A percentile compares a stretch with the other conserved stretches of the same genome.
Evolutionary conservation across 2,888 invertebrate genomes (phyloP).

Genomic region (Nysson spinosus): DNA sequence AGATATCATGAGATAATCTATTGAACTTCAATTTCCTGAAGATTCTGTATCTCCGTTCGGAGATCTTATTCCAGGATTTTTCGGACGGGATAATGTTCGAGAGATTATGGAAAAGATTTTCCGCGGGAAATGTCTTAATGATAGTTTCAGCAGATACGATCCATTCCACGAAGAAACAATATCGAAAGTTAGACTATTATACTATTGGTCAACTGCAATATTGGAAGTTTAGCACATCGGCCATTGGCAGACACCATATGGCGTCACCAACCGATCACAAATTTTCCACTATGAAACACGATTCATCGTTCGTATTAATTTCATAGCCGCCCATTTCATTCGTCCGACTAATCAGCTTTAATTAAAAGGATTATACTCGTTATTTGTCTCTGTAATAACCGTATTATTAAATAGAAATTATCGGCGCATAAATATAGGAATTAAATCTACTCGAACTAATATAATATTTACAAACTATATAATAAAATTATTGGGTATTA

Average conservation of each 20-base stretch:
- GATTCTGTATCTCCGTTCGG: too few species aligned
- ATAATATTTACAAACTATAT: too few species aligned
- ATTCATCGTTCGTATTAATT: conserved; percentile 26
- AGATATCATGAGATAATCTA: too few species aligned
- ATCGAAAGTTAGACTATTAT: conserved; percentile 26
- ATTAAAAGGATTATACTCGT: conserved; percentile 46
- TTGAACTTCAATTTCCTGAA: conserved; percentile 9
- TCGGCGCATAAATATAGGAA: too few species aligned
- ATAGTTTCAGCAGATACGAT: neutral
- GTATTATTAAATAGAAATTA: neutral
- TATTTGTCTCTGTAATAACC: conserved; percentile 13
- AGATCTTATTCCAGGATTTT: too few species aligned
- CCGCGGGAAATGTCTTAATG: neutral
- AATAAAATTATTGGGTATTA: too few species aligned
- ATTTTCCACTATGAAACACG: conserved; percentile 9
- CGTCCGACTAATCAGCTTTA: conserved; percentile 34
- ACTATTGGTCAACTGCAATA: conserved; percentile 27
- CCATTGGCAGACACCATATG: conserved; percentile 17
- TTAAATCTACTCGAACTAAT: too few species aligned
- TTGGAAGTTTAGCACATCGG: conserved; percentile 23
- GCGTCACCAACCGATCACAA: neutral
- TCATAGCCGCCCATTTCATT: conserved; percentile 13
- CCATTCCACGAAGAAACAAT: conserved; percentile 5
- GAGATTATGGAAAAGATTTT: neutral
- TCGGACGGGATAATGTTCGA: too few species aligned